phyloP scores from a whole-genome alignment of 92 coral and sea anemone genomes.

The Anthopleura xanthogrammica region DNA sequence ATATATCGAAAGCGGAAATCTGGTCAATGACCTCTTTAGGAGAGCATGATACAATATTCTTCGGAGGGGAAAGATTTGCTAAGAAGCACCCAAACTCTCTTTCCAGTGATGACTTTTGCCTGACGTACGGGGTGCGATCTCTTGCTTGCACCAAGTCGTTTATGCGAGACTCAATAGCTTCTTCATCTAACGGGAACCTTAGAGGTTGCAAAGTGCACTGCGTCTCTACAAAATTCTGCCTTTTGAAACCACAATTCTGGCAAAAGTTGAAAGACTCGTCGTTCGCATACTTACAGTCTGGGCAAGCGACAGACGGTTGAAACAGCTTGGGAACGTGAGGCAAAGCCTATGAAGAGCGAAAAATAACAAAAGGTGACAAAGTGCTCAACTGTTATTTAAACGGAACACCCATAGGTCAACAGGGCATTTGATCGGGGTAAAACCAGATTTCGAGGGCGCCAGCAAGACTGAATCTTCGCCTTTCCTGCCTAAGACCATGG shows the following conservation, averaged over 20 bases:
- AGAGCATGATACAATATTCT: conserved; percentile 36
- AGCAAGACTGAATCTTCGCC: no score
- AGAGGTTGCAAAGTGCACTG: neutral
- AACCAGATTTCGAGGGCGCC: no score
- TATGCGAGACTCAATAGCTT: conserved; percentile 7
- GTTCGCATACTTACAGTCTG: conserved; percentile 15
- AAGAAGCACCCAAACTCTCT: conserved; percentile 16
- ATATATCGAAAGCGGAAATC: no score
- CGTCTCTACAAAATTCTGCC: neutral
- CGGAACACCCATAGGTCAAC: no score
- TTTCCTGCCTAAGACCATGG: neutral
- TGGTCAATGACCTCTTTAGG: conserved; percentile 52
- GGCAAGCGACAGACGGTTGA: conserved; percentile 26
- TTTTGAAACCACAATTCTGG: conserved; percentile 18
- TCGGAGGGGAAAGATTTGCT: conserved; percentile 4
- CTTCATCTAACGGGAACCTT: neutral
- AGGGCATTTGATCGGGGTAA: no score
- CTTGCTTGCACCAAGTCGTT: neutral
- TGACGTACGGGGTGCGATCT: neutral
- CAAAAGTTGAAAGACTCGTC: conserved; percentile 18
- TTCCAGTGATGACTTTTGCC: conserved; percentile 26
- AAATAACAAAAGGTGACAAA: neutral
- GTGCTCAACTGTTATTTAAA: no score
- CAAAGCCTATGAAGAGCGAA: neutral
- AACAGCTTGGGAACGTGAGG: conserved; percentile 19